Conservation (phyloP, 2,888 invertebrate genomes). For the Drosophila atripex region DNA sequence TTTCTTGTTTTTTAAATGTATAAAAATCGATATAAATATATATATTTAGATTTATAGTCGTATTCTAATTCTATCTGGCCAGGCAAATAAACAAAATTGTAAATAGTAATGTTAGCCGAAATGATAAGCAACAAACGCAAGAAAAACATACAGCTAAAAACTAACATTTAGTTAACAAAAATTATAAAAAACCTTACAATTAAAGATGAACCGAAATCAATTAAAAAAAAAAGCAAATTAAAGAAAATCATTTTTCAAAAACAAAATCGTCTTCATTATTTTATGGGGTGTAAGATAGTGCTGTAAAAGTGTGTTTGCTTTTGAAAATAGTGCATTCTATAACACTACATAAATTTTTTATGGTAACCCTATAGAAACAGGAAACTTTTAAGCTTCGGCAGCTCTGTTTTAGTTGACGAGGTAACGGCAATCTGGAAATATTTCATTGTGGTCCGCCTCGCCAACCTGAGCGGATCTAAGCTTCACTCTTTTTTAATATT, state of each 20-base stretch:
- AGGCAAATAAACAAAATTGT: conserved; percentile 58
- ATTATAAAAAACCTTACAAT: conserved; percentile 77
- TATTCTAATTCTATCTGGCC: conserved; percentile 54
- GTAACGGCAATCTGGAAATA: background rate
- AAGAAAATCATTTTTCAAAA: conserved; percentile 64
- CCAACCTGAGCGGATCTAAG: background rate
- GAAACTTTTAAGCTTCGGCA: background rate
- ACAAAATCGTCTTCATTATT: conserved; percentile 26
- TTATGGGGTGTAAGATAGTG: background rate
- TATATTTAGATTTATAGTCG: conserved; percentile 30
- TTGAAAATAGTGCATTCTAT: background rate
- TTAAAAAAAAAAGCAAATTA: conserved; percentile 62
- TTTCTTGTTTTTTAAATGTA: conserved; percentile 76
- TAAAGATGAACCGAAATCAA: conserved; percentile 76
- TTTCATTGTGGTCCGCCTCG: background rate
- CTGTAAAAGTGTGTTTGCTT: background rate
- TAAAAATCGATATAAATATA: conserved; percentile 59
- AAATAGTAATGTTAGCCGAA: conserved; percentile 69
- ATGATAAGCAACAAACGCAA: conserved; percentile 53
- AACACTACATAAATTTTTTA: background rate
- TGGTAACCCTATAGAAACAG: too few relatives aligned
- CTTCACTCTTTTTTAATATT: too few relatives aligned
- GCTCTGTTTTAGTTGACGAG: background rate
- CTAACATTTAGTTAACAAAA: conserved; percentile 78
- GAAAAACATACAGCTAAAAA: conserved; percentile 48